Conservation (phyloP, 2,888 invertebrate genomes). For the Heteromurus nitidus region DNA sequence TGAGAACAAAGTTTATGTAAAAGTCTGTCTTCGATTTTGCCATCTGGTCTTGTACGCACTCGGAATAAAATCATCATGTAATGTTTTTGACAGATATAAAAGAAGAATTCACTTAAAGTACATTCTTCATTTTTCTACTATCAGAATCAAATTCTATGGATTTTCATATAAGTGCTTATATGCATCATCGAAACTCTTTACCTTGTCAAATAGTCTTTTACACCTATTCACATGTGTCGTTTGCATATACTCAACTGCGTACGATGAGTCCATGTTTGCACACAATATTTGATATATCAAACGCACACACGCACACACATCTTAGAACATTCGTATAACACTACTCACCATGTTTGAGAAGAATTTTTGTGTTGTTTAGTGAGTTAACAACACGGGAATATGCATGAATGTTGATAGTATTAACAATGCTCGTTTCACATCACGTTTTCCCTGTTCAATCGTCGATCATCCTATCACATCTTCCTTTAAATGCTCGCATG, state of each 20-base stretch:
- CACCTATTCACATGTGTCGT: background rate
- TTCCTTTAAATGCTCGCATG: constrained; percentile 21
- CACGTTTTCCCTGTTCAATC: constrained; percentile 2
- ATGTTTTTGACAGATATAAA: constrained; percentile 35
- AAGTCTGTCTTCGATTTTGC: background rate
- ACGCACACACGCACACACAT: background rate
- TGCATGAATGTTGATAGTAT: too few relatives aligned
- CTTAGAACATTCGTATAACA: background rate
- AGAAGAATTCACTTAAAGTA: background rate
- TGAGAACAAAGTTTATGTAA: too few relatives aligned
- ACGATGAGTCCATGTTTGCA: too few relatives aligned
- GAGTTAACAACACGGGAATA: too few relatives aligned
- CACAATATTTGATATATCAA: too few relatives aligned
- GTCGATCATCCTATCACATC: constrained; percentile 9
- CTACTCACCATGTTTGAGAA: too few relatives aligned
- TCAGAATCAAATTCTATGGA: constrained; percentile 43
- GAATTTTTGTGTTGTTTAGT: too few relatives aligned
- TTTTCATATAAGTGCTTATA: constrained; percentile 37
- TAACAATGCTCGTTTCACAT: too few relatives aligned
- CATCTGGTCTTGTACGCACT: constrained; percentile 31
- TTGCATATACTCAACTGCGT: background rate
- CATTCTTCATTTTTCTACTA: constrained; percentile 10
- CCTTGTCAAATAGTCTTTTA: background rate
- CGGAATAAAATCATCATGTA: constrained; percentile 31
- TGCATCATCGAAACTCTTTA: background rate